Percentiles rank a stretch among this genome's conserved stretches.
These are phyloP conservation scores for Tinea trinotella DNA, from an alignment of 2,888 invertebrate genomes.

Conservation along the genomic window DNA sequence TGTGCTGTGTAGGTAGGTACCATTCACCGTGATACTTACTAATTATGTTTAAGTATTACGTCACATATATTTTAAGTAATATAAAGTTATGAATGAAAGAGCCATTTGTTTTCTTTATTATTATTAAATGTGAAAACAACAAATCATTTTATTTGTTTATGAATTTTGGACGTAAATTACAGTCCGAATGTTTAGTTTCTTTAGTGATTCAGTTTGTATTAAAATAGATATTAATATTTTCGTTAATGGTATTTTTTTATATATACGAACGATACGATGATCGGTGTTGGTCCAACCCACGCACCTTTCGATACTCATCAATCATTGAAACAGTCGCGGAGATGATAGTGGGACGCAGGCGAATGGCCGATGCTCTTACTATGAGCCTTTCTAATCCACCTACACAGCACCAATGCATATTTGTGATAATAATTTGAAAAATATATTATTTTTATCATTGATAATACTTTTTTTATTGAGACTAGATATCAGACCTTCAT, in stretches of 20 bases:
- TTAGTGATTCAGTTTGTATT: not conserved
- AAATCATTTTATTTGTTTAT: not conserved
- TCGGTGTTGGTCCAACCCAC: constrained; percentile 39
- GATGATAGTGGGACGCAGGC: constrained; percentile 8
- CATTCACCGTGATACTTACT: not conserved
- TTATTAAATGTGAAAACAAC: not conserved
- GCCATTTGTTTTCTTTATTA: not conserved
- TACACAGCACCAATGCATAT: constrained; percentile 3
- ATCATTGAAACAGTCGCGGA: constrained; percentile 37
- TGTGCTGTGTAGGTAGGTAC: constrained; percentile 6
- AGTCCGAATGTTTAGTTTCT: too few species aligned
- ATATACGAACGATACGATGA: not conserved
- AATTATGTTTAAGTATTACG: not conserved
- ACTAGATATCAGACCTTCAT: too few species aligned
- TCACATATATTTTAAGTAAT: not conserved
- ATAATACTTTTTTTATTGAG: too few species aligned
- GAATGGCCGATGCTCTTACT: constrained; percentile 3
- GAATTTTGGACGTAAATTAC: too few species aligned
- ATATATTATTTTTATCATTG: too few species aligned
- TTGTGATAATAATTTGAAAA: not conserved
- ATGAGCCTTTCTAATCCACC: constrained; percentile 14
- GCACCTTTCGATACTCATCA: constrained; percentile 45
- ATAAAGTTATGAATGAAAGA: not conserved
- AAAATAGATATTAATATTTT: not conserved
- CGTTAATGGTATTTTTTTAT: not conserved